phyloP scores from a whole-genome alignment of 2,113 vertebrate genomes.

The Cygnus atratus region DNA sequence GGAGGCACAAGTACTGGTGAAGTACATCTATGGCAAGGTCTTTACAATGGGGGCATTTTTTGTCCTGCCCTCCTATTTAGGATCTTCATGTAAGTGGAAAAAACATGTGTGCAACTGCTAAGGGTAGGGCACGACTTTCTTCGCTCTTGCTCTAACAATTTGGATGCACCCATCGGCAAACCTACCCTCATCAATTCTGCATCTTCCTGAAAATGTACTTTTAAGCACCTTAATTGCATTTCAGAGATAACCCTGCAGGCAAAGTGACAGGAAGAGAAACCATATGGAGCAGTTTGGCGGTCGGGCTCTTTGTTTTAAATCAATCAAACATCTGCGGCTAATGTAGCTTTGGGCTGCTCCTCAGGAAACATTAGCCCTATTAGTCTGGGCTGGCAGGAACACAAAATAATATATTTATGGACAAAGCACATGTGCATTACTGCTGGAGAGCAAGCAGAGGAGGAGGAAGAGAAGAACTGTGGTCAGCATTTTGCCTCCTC shows the following conservation, averaged over 20 bases:
- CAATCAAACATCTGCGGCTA: slow-evolving; percentile 94
- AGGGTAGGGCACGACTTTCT: slow-evolving; percentile 63
- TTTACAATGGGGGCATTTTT: slow-evolving; percentile 3
- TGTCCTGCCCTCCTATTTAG: slow-evolving; percentile 27
- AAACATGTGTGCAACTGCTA: background rate
- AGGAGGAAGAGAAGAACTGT: slow-evolving; percentile 26
- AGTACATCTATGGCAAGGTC: background rate
- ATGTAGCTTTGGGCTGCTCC: slow-evolving; percentile 95
- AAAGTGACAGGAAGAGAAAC: slow-evolving; percentile 93
- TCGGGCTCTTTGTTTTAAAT: slow-evolving; percentile 92
- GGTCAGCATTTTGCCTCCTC: slow-evolving; percentile 73
- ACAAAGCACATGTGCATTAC: slow-evolving; percentile 75
- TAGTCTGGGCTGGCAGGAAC: slow-evolving; percentile 91
- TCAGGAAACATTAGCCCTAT: slow-evolving; percentile 99
- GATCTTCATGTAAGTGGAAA: background rate
- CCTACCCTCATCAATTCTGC: slow-evolving; percentile 88
- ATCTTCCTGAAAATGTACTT: slow-evolving; percentile 98
- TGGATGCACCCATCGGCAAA: slow-evolving; percentile 74
- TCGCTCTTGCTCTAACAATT: slow-evolving; percentile 63
- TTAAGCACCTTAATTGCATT: slow-evolving; percentile 98
- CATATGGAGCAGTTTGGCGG: slow-evolving; percentile 83
- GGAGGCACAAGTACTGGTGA: background rate
- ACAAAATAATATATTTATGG: slow-evolving; percentile 87
- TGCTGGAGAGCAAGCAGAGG: slow-evolving; percentile 30
- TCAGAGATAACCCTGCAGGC: slow-evolving; percentile 94